Evolutionary conservation across 2,888 invertebrate species (phyloP).

Genomic region (Ichneumoninae sp.): DNA sequence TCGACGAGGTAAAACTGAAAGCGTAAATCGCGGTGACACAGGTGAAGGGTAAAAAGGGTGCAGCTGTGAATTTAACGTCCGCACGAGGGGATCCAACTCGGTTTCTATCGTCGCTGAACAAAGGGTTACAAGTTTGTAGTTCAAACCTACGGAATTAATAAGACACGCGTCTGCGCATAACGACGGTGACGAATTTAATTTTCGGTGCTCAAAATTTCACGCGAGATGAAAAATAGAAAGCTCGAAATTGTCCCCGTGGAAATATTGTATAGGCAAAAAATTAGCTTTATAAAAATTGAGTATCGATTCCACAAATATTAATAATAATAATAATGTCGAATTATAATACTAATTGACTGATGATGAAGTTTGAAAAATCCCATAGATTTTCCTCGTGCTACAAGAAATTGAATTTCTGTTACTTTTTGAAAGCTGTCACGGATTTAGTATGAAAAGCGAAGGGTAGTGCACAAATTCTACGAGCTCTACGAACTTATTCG

Average conservation of each 20-base stretch:
- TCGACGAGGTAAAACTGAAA: conserved; percentile 61
- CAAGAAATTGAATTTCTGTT: not conserved
- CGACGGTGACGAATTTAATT: not conserved
- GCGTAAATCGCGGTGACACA: conserved; percentile 44
- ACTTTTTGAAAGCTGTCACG: not conserved
- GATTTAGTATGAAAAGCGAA: too few species aligned
- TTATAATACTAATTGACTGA: too few species aligned
- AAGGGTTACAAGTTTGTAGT: conserved; percentile 12
- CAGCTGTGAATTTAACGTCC: conserved; percentile 47
- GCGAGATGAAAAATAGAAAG: not conserved
- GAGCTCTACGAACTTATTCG: too few species aligned
- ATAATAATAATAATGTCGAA: too few species aligned
- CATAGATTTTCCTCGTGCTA: not conserved
- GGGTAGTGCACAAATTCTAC: too few species aligned
- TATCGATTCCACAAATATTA: too few species aligned
- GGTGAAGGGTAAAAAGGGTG: conserved; percentile 11
- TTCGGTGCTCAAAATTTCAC: not conserved
- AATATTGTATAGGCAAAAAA: not conserved
- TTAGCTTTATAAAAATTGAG: too few species aligned
- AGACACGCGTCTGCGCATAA: not conserved
- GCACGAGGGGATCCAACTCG: conserved; percentile 21
- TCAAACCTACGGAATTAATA: not conserved
- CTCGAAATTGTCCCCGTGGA: not conserved
- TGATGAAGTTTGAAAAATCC: not conserved
- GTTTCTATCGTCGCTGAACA: conserved; percentile 28